Base-by-base conservation (phyloP, 2,888 invertebrate species). In the Pomacea canaliculata region DNA sequence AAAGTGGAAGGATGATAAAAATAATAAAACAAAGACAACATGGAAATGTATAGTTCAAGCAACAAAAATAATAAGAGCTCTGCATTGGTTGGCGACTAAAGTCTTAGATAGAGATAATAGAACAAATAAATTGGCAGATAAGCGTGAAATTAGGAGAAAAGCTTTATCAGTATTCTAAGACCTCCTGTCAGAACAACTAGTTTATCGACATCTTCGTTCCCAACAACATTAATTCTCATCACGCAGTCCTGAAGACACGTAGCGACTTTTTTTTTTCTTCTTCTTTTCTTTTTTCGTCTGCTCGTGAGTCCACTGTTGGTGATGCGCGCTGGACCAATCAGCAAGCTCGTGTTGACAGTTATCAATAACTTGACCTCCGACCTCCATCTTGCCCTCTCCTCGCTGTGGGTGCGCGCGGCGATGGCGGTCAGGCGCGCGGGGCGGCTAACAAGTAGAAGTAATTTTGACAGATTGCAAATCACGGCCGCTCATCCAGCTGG, bases 391-490 rank as follows among this genome's bases (percentile, higher is more conserved):
- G 23, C n/a, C 23, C 68, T 46, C 1, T 7, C 9, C 19, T 37
- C 19, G 2, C 16, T 12, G 68, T 5, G 12, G 68, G 19, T 12
- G 12, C 37, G 68, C 63, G 10, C 63, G 19, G 10, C 12, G 68
- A 37, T 37, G 48, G 48, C 19, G 37, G 27, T 37, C 23, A 63
- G 12, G 48, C 37, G 37, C 37, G 27, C 19, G 68, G 10, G 68
- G 68, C 48, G 68, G 63, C 10, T 68, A 68, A 68, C 68, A 68
- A 68, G 37, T 68, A 68, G 68, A 68, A 68, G 68, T 68, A 68
- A 68, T 37, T 68, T 68, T 68, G 68, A 68, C 68, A 68, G 48
- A 68, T 68, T 68, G 68, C 68, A 37, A 46, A 46, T 68, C 68
- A 68, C 27, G 68, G 19, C 19, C 19, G 12, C 48, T 27, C 37